Base-by-base conservation (phyloP, 2,797 vertebrate genomes). In the Rachycentron canadum region DNA sequence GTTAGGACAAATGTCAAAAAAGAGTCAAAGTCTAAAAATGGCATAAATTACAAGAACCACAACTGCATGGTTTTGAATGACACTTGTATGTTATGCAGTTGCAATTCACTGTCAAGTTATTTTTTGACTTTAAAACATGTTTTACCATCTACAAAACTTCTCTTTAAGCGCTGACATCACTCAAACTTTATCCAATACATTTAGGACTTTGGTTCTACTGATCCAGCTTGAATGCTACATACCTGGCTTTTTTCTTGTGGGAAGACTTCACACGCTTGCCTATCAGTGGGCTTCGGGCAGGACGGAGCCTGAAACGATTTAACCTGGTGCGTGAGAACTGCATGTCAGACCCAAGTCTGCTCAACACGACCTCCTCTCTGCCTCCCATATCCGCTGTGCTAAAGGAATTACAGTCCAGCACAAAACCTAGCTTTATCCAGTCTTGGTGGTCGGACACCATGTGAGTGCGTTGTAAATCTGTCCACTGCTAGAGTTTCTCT, bases 371-470 rank as follows among this genome's bases (percentile, higher is more conserved):
- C 72, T 94, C 88, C 55, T 89, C 89, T 85, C 84, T 91, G 77
- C 90, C 91, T 58, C 89, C 89, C 93, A 94, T 95, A 71, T 80
- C 84, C 71, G 73, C 79, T 49, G 9, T 14, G 34, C 68, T 55
- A 57, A 63, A 73, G 8, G 57, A 89, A 81, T 86, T 87, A 73
- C 49, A 63, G 52, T 75, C 76, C 56, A 7, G 73, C 47, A 72
- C 67, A 83, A 65, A 77, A 78, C 58, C 78, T 72, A 40, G 81
- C 68, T 89, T 81, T 64, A 78, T 80, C 68, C 79, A 79, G 66
- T 62, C 55, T 36, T 28, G 14, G 59, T 68, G 76, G 56, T 65
- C 21, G 7, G 5, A 74, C 47, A 61, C 49, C 50, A 61, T 79
- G 67, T 78, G 83, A 85, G 79, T 38, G 67, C 0, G 26, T 34